Percentiles rank a stretch among this genome's conserved stretches.
phyloP scores from a whole-genome alignment of 1,140 invertebrate genomes.

The Arctopsyche grandis region DNA sequence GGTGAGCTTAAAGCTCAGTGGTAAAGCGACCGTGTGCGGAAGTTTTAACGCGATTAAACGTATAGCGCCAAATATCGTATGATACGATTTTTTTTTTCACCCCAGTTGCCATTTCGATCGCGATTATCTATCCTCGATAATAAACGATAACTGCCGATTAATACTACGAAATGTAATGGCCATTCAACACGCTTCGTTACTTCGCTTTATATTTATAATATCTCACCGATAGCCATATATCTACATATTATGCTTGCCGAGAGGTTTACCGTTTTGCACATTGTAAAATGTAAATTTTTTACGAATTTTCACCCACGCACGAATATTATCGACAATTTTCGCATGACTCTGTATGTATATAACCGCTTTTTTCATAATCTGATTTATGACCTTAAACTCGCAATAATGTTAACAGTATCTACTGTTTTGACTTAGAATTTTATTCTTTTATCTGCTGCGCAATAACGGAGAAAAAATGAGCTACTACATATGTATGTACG shows the following conservation, averaged over 20 bases:
- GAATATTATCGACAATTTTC: constrained; percentile 7
- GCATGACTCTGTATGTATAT: neutral
- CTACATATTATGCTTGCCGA: too few relatives aligned
- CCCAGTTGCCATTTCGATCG: too few relatives aligned
- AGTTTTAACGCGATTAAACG: constrained; percentile 3
- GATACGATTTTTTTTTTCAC: neutral
- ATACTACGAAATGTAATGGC: neutral
- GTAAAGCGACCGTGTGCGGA: neutral
- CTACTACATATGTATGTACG: too few relatives aligned
- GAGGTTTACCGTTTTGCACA: constrained; percentile 1
- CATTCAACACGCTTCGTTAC: constrained; percentile 1
- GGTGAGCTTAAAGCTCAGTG: too few relatives aligned
- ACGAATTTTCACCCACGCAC: constrained; percentile 9
- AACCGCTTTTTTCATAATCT: constrained; percentile 6
- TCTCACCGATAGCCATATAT: neutral
- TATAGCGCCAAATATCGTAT: constrained; percentile 2
- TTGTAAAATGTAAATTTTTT: constrained; percentile 20
- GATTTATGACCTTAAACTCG: constrained; percentile 4
- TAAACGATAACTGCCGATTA: neutral
- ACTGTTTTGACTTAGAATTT: too few relatives aligned
- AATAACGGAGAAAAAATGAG: too few relatives aligned
- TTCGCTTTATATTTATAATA: constrained; percentile 13
- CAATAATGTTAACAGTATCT: neutral
- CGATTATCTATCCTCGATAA: neutral
- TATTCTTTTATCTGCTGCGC: too few relatives aligned